Evolutionary conservation across 2,888 invertebrate species (phyloP).

Genomic region (Operophtera brumata): DNA sequence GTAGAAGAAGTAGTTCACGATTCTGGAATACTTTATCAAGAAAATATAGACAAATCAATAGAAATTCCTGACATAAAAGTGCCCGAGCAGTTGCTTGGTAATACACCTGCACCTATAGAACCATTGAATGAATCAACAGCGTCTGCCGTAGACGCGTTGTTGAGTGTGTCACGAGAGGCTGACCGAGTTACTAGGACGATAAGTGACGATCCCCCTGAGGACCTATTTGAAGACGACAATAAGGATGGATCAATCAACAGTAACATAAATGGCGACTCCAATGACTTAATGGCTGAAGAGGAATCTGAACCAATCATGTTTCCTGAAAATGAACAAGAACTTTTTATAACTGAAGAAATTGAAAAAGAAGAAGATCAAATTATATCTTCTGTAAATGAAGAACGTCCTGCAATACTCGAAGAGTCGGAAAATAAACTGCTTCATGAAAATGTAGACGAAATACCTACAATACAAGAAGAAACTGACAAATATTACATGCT

Average conservation of each 20-base stretch:
- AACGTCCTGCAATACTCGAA: background rate
- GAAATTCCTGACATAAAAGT: conserved; percentile 26
- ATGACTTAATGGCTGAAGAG: background rate
- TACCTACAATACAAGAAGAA: background rate
- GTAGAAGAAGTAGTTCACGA: conserved; percentile 8
- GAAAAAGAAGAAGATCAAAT: conserved; percentile 16
- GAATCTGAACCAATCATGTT: conserved; percentile 2
- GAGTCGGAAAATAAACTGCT: background rate
- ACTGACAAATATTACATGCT: background rate
- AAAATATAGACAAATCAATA: conserved; percentile 17
- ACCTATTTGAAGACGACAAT: conserved; percentile 72
- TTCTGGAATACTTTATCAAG: conserved; percentile 8
- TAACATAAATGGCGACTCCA: conserved; percentile 40
- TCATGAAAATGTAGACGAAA: conserved; percentile 6
- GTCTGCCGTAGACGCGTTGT: conserved; percentile 71
- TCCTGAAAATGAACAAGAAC: conserved; percentile 15
- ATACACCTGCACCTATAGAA: conserved; percentile 20
- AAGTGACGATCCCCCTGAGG: conserved; percentile 70
- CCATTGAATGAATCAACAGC: conserved; percentile 68
- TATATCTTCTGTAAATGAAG: background rate
- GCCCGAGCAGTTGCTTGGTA: conserved; percentile 27
- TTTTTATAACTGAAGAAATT: conserved; percentile 3
- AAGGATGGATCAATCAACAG: conserved; percentile 35
- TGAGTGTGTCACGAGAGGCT: conserved; percentile 69
- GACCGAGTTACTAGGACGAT: conserved; percentile 68